Percentiles rank a stretch among this genome's conserved stretches.
Conservation (phyloP, 2,113 vertebrate genomes). For the mouse (Mus musculus) region GRCm39 chr5:71574501-71575000, state of each 20-base stretch:
- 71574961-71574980: background rate
- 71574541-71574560: background rate
- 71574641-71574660: background rate
- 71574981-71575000: background rate
- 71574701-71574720: background rate
- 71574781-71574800: background rate
- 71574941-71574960: too few relatives aligned
- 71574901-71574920: background rate
- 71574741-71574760: background rate
- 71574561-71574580: background rate
- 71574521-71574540: too few relatives aligned
- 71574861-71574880: background rate
- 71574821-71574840: background rate
- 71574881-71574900: background rate
- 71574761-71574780: background rate
- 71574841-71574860: background rate
- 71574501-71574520: too few relatives aligned
- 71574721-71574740: background rate
- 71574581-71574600: background rate
- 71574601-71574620: background rate
- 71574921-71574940: background rate
- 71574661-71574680: background rate
- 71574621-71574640: background rate
- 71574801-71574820: background rate
- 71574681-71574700: background rate